Evolutionary conservation across 2,888 invertebrate genomes (phyloP).

Genomic region (Cataglyphis altisquamis): DNA sequence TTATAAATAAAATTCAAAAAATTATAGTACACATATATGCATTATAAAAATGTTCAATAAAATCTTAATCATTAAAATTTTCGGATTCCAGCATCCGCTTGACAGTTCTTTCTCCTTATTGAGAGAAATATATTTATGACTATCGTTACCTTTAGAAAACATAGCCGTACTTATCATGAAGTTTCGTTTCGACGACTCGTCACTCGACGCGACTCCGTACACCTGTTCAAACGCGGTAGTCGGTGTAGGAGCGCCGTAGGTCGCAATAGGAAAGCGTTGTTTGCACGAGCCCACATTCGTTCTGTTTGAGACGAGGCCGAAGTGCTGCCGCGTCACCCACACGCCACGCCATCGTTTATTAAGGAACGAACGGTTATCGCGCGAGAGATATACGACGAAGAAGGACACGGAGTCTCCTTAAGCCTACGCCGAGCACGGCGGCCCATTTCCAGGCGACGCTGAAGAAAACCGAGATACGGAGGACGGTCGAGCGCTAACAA

Average conservation of each 20-base stretch:
- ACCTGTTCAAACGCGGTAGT: constrained; percentile 77
- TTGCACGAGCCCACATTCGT: constrained; percentile 52
- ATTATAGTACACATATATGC: neutral
- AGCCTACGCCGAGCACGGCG: constrained; percentile 71
- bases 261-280: constrained; percentile 62
- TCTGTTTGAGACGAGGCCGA: constrained; percentile 39
- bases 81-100: neutral
- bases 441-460: constrained; percentile 69
- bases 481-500: constrained; percentile 69
- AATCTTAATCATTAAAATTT: neutral
- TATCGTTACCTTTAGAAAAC: neutral
- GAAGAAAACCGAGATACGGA: constrained; percentile 55
- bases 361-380: constrained; percentile 62
- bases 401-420: constrained; percentile 68
- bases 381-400: constrained; percentile 62
- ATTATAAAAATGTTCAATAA: neutral
- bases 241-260: constrained; percentile 54
- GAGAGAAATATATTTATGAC: neutral
- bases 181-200: constrained; percentile 49
- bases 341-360: constrained; percentile 59
- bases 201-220: constrained; percentile 58
- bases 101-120: neutral
- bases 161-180: neutral
- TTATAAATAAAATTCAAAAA: neutral
- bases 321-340: constrained; percentile 58